Percentiles rank a stretch among this genome's conserved stretches.
Evolutionary conservation across 2,888 invertebrate genomes (phyloP).

Genomic region (Cryptophagus acutangulus): DNA sequence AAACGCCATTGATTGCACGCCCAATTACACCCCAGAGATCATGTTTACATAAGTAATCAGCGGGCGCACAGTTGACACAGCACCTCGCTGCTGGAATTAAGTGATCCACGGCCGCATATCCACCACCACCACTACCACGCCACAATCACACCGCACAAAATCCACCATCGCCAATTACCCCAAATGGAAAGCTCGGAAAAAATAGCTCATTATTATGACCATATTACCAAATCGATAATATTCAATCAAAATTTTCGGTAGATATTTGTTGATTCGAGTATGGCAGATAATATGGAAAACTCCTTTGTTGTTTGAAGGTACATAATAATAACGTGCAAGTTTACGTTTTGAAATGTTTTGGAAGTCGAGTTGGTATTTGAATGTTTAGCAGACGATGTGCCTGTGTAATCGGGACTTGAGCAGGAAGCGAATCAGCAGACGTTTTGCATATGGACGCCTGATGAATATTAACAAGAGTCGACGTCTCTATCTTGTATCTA

Average conservation of each 20-base stretch:
- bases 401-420: slow-evolving; percentile 38
- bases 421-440: slow-evolving; percentile 47
- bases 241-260: too few relatives aligned
- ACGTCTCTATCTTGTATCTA: slow-evolving; percentile 24
- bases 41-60: slow-evolving; percentile 51
- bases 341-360: too few relatives aligned
- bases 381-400: slow-evolving; percentile 32
- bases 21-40: slow-evolving; percentile 50
- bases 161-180: too few relatives aligned
- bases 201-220: too few relatives aligned
- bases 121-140: slow-evolving; percentile 16
- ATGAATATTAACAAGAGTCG: slow-evolving; percentile 45
- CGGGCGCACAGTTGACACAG: slow-evolving; percentile 45
- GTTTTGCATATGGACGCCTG: slow-evolving; percentile 47
- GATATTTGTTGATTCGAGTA: too few relatives aligned
- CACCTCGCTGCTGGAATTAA: slow-evolving; percentile 47
- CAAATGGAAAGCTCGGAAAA: too few relatives aligned
- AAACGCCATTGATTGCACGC: slow-evolving; percentile 50
- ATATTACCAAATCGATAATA: too few relatives aligned
- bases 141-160: slow-evolving; percentile 25
- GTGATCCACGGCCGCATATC: slow-evolving; percentile 38
- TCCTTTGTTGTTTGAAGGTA: too few relatives aligned
- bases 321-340: too few relatives aligned
- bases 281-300: too few relatives aligned
- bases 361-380: too few relatives aligned